Evolutionary conservation across 1,140 invertebrate species (phyloP).

Genomic region (Caenorhabditis brenneri): DNA sequence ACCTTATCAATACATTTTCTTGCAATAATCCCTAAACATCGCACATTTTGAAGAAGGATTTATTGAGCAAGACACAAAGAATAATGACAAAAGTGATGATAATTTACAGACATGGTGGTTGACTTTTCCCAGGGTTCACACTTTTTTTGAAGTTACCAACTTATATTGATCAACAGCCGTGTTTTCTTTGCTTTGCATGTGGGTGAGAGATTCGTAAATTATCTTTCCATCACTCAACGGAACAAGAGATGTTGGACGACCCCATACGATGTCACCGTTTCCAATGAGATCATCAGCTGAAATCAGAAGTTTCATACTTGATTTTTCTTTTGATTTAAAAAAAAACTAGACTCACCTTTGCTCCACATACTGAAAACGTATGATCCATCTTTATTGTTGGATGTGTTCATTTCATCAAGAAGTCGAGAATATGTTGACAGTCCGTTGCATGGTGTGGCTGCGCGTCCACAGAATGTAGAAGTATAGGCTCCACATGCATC

Average conservation of each 20-base stretch:
- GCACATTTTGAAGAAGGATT: not conserved
- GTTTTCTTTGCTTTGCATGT: conserved; percentile 60
- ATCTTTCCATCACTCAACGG: conserved; percentile 46
- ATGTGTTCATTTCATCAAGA: conserved; percentile 40
- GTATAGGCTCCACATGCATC: conserved; percentile 46
- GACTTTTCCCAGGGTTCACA: not conserved
- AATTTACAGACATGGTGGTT: conserved; percentile 5
- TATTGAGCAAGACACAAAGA: conserved; percentile 4
- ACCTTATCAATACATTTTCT: not conserved
- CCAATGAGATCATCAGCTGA: conserved; percentile 57
- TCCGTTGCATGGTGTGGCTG: conserved; percentile 7
- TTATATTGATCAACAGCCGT: conserved; percentile 58
- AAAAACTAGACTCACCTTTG: conserved; percentile 38
- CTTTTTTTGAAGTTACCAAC: conserved; percentile 46
- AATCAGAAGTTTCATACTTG: not conserved
- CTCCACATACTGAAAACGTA: conserved; percentile 55
- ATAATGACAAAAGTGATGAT: not conserved
- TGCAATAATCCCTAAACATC: not conserved
- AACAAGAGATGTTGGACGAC: conserved; percentile 55
- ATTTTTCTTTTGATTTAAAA: not conserved
- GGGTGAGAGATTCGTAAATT: conserved; percentile 51
- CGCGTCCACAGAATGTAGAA: conserved; percentile 30
- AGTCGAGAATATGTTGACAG: conserved; percentile 43
- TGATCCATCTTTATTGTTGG: conserved; percentile 33
- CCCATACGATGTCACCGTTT: conserved; percentile 57